A percentile compares a stretch with the other conserved stretches of the same genome.
Evolutionary conservation across 2,888 invertebrate genomes (phyloP).

Genomic region (Ceramica pisi): DNA sequence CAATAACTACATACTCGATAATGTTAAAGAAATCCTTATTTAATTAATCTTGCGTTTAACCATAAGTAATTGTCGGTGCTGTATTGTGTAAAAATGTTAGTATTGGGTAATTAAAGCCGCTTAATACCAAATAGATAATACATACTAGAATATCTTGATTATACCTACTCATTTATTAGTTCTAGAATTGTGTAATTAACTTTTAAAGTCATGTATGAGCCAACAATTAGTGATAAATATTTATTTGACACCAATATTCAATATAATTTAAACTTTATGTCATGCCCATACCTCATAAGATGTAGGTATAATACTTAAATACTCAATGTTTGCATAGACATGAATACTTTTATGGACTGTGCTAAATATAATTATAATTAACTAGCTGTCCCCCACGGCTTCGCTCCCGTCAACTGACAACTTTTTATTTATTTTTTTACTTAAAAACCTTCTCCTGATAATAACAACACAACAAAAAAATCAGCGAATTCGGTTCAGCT

Average conservation of each 20-base stretch:
- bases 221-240: slow-evolving; percentile 23
- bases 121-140: slow-evolving; percentile 18
- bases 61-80: slow-evolving; percentile 19
- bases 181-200: slow-evolving; percentile 23
- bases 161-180: slow-evolving; percentile 1
- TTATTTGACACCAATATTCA: slow-evolving; percentile 19
- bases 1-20: not conserved
- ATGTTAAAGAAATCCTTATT: slow-evolving; percentile 13
- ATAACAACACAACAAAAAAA: too few species aligned
- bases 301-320: slow-evolving; percentile 20
- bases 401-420: too few species aligned
- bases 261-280: slow-evolving; percentile 23
- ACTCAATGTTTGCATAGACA: slow-evolving; percentile 12
- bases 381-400: too few species aligned
- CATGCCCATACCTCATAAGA: not conserved
- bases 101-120: slow-evolving; percentile 33
- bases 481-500: too few species aligned
- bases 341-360: not conserved
- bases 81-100: slow-evolving; percentile 33
- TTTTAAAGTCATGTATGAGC: slow-evolving; percentile 5
- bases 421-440: too few species aligned
- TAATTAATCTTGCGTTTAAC: slow-evolving; percentile 42
- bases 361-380: not conserved
- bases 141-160: slow-evolving; percentile 4
- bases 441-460: too few species aligned